phyloP scores from a whole-genome alignment of 2,113 vertebrate species.

The Sylvilagus bachmani region DNA sequence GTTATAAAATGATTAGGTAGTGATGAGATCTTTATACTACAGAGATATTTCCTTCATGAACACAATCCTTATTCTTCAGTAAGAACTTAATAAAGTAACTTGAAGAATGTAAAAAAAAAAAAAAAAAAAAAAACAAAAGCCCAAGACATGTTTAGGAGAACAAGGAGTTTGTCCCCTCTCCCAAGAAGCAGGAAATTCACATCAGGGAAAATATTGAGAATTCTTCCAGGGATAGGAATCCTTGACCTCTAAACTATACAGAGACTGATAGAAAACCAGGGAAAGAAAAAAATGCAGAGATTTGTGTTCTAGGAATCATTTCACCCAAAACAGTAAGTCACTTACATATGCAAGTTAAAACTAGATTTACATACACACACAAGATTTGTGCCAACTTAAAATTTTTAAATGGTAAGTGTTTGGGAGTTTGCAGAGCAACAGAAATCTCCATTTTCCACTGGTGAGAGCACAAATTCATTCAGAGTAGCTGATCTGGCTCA shows the following conservation, averaged over 20 bases:
- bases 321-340: background rate
- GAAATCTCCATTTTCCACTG: background rate
- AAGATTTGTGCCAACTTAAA: background rate
- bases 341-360: constrained; percentile 28
- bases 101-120: too few relatives aligned
- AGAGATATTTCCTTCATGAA: too few relatives aligned
- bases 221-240: background rate
- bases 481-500: background rate
- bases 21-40: too few relatives aligned
- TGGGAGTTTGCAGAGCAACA: background rate
- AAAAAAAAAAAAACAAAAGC: too few relatives aligned
- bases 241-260: background rate
- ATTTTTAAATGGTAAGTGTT: background rate
- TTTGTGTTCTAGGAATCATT: background rate
- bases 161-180: background rate
- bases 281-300: background rate
- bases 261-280: background rate
- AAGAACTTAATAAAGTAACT: too few relatives aligned
- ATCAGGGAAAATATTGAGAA: background rate
- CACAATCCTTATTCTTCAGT: too few relatives aligned
- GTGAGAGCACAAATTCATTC: background rate
- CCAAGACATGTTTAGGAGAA: background rate
- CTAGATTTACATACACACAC: background rate
- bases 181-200: background rate
- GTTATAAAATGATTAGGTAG: too few relatives aligned